A percentile compares a stretch with the other conserved stretches of the same genome.
Conservation (phyloP, 2,797 vertebrate genomes). For the Vespertilio murinus region DNA sequence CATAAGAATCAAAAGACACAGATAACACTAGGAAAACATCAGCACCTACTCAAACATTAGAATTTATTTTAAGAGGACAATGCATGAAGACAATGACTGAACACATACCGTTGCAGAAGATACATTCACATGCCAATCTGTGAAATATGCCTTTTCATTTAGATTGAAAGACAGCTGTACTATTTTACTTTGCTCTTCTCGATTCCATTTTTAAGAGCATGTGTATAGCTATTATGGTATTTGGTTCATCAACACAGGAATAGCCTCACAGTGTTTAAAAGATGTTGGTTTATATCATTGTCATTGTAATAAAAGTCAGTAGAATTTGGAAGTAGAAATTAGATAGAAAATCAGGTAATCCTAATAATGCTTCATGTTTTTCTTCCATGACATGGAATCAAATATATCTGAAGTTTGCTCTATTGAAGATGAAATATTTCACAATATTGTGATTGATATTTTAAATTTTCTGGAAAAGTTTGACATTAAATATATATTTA, state of each 20-base stretch:
- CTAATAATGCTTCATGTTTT: neutral
- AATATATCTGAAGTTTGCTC: neutral
- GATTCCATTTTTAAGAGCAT: neutral
- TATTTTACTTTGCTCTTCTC: neutral
- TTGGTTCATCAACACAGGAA: neutral
- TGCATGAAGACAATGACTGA: neutral
- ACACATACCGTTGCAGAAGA: neutral
- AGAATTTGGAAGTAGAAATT: neutral
- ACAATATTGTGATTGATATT: neutral
- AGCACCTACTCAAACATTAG: neutral
- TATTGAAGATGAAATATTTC: neutral
- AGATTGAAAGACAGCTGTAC: neutral
- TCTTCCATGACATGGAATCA: neutral
- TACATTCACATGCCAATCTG: neutral
- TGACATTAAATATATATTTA: neutral
- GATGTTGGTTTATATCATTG: neutral
- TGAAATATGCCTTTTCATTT: neutral
- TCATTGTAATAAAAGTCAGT: neutral
- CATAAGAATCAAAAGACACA: neutral
- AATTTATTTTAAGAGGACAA: neutral
- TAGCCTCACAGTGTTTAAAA: neutral
- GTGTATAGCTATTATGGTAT: neutral
- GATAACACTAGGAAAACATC: neutral
- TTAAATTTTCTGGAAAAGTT: neutral
- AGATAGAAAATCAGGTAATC: constrained; percentile 2